Conservation (phyloP, 2,797 vertebrate species). For the Takifugu rubripes region DNA sequence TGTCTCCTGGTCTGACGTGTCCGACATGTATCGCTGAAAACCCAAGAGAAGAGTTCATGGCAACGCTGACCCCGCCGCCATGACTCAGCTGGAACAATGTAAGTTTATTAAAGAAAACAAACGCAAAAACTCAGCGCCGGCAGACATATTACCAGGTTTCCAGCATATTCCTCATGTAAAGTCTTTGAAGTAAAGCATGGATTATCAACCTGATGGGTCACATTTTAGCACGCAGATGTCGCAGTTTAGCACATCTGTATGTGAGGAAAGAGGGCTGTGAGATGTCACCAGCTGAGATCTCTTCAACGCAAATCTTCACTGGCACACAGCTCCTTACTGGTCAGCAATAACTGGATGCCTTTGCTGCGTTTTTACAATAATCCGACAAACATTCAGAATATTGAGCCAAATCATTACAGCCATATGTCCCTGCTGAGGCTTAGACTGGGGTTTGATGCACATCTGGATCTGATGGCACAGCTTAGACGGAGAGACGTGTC, state of each 20-base stretch:
- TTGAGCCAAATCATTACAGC: slow-evolving; percentile 48
- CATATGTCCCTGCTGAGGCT: slow-evolving; percentile 51
- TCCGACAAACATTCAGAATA: slow-evolving; percentile 30
- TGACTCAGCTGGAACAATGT: slow-evolving; percentile 76
- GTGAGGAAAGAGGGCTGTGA: slow-evolving; percentile 1
- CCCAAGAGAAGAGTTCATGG: slow-evolving; percentile 71
- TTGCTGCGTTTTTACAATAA: not conserved
- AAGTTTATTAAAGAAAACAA: slow-evolving; percentile 84
- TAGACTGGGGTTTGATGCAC: slow-evolving; percentile 52
- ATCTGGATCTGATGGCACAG: slow-evolving; percentile 73
- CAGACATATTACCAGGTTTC: slow-evolving; percentile 44
- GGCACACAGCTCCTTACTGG: not conserved
- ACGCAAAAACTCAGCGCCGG: slow-evolving; percentile 56
- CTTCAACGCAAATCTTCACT: not conserved
- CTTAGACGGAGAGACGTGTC: slow-evolving; percentile 69
- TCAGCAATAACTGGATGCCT: slow-evolving; percentile 2
- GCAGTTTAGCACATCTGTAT: slow-evolving; percentile 8
- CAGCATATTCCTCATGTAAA: slow-evolving; percentile 34
- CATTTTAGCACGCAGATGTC: slow-evolving; percentile 27
- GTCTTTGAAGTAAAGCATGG: slow-evolving; percentile 29
- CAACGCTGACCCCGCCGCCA: slow-evolving; percentile 70
- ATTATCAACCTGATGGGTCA: slow-evolving; percentile 9
- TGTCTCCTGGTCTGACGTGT: slow-evolving; percentile 19
- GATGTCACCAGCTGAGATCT: slow-evolving; percentile 6
- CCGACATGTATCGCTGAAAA: slow-evolving; percentile 53